phyloP scores from a whole-genome alignment of 2,113 vertebrate genomes.

The Oncorhynchus mykiss region DNA sequence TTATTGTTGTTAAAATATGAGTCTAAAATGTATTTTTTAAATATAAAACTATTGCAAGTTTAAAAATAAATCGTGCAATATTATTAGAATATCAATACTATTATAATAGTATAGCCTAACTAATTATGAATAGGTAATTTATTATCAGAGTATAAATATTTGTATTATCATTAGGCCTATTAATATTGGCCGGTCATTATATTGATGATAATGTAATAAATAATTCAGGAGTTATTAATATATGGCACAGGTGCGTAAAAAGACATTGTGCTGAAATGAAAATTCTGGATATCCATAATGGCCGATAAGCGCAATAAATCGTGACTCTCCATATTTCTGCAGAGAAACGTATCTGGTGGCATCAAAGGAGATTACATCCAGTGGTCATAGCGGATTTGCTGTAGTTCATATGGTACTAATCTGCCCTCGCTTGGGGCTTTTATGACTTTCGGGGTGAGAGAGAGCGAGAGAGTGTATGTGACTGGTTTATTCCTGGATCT shows the following conservation, averaged over 20 bases:
- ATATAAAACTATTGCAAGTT: not conserved
- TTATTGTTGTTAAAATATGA: not conserved
- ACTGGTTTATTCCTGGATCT: conserved; percentile 59
- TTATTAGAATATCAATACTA: not conserved
- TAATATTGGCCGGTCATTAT: conserved; percentile 1
- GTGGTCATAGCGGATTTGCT: conserved; percentile 77
- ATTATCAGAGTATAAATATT: not conserved
- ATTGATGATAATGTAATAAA: not conserved
- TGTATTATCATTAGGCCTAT: not conserved
- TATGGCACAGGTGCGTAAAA: not conserved
- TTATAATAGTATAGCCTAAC: not conserved
- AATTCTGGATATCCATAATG: conserved; percentile 22
- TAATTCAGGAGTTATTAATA: not conserved
- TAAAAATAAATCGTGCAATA: not conserved
- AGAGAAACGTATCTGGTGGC: conserved; percentile 74
- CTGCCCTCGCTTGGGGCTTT: conserved; percentile 74
- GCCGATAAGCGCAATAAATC: conserved; percentile 39
- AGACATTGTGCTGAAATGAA: not conserved
- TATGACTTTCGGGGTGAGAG: conserved; percentile 54
- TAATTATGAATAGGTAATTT: not conserved
- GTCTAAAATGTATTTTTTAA: not conserved
- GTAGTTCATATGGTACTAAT: conserved; percentile 82
- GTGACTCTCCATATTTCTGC: conserved; percentile 52
- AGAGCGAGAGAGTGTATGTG: conserved; percentile 44
- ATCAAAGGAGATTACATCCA: conserved; percentile 82